Evolutionary conservation across 2,113 vertebrate species (phyloP).

Genomic region (Neodontobutis hainanensis): DNA sequence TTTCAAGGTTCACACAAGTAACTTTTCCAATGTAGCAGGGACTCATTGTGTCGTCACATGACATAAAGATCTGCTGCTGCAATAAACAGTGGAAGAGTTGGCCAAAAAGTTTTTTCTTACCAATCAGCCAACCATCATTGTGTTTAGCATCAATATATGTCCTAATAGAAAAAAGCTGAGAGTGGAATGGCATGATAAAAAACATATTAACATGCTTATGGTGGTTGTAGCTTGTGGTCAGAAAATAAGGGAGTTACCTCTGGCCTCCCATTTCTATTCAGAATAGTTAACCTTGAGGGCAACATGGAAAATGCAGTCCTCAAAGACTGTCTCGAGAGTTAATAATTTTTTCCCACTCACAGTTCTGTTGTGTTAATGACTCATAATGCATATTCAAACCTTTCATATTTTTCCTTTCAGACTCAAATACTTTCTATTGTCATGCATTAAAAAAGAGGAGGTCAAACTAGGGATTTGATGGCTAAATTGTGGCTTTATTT

Average conservation of each 20-base stretch:
- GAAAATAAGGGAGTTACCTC: conserved; percentile 30
- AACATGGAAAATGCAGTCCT: conserved; percentile 54
- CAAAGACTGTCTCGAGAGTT: conserved; percentile 53
- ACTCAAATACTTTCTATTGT: conserved; percentile 33
- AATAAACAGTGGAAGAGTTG: no score
- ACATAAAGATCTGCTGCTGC: no score
- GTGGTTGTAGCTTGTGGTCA: conserved; percentile 49
- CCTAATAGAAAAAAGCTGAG: conserved; percentile 6
- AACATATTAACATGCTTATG: conserved; percentile 57
- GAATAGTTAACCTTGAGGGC: conserved; percentile 62
- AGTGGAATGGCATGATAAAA: conserved; percentile 41
- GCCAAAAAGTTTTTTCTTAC: no score
- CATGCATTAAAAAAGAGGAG: conserved; percentile 22
- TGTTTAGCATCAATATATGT: no score
- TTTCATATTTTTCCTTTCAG: not conserved
- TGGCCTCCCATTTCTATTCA: conserved; percentile 55
- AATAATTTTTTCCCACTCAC: conserved; percentile 52
- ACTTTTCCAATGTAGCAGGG: no score
- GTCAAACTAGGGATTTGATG: conserved; percentile 11
- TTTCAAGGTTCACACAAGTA: no score
- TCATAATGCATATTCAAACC: conserved; percentile 24
- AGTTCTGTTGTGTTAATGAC: conserved; percentile 51
- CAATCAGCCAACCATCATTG: no score
- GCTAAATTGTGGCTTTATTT: conserved; percentile 17
- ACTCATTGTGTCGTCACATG: no score